These are phyloP conservation scores for Alligator mississippiensis DNA, from an alignment of 2,113 vertebrate genomes.

Conservation along the genomic window DNA sequence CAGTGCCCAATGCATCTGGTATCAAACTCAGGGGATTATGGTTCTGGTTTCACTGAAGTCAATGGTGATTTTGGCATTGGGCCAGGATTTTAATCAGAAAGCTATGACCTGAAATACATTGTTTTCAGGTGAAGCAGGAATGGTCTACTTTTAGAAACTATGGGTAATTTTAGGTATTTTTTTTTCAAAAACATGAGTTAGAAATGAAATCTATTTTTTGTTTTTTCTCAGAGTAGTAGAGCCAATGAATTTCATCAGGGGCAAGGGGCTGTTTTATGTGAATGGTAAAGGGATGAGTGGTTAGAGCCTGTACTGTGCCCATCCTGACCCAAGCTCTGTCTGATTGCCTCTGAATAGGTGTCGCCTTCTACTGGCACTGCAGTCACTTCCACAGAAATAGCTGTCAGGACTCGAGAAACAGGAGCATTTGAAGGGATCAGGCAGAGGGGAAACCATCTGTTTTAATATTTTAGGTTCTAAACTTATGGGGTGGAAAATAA, in stretches of 20 bases:
- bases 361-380: neutral
- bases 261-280: rapidly evolving
- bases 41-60: neutral
- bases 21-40: neutral
- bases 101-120: neutral
- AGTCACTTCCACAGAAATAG: rapidly evolving
- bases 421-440: neutral
- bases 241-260: rapidly evolving
- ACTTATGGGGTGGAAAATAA: conserved; percentile 68
- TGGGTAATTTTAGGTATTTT: neutral
- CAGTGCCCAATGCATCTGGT: neutral
- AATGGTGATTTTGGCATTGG: neutral
- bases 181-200: neutral
- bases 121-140: neutral
- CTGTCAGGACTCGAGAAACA: rapidly evolving
- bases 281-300: rapidly evolving
- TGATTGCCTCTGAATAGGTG: neutral
- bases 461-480: neutral
- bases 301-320: rapidly evolving
- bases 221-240: neutral
- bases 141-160: neutral
- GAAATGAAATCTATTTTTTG: neutral
- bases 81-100: neutral
- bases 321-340: neutral
- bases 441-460: conserved; percentile 36